These are phyloP conservation scores for Ictalurus furcatus DNA, from an alignment of 2,113 vertebrate species.

Conservation along the genomic window DNA sequence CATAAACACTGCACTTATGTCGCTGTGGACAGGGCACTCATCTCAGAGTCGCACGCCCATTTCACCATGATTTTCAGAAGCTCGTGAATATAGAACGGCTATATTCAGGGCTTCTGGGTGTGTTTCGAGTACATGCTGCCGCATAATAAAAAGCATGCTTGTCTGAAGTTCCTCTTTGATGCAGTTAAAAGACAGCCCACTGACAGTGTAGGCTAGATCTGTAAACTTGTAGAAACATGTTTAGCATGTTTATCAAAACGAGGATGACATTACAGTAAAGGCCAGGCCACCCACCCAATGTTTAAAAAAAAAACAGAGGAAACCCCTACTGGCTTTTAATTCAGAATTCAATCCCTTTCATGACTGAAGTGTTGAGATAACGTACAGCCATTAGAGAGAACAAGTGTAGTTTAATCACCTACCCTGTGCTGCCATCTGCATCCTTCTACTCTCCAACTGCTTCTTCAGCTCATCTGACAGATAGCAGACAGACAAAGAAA, in stretches of 20 bases:
- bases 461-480: constrained; percentile 84
- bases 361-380: not conserved
- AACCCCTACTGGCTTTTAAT: not conserved
- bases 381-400: not conserved
- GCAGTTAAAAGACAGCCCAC: constrained; percentile 54
- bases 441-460: constrained; percentile 76
- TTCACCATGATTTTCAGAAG: constrained; percentile 16
- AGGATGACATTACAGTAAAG: constrained; percentile 46
- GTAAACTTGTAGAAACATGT: constrained; percentile 52
- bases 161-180: constrained; percentile 54
- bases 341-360: not conserved
- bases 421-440: constrained; percentile 85
- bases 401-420: constrained; percentile 51
- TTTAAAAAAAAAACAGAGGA: not conserved
- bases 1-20: constrained; percentile 37
- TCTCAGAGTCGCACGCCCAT: constrained; percentile 10
- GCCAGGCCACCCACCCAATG: constrained; percentile 43
- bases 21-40: not conserved
- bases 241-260: constrained; percentile 55
- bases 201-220: constrained; percentile 55
- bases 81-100: constrained; percentile 11
- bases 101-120: constrained; percentile 21
- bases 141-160: constrained; percentile 56
- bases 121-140: constrained; percentile 31
- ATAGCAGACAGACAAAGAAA: constrained; percentile 50